These are phyloP conservation scores for Philhelius pedissequus DNA, from an alignment of 2,888 invertebrate genomes.

Conservation along the genomic window DNA sequence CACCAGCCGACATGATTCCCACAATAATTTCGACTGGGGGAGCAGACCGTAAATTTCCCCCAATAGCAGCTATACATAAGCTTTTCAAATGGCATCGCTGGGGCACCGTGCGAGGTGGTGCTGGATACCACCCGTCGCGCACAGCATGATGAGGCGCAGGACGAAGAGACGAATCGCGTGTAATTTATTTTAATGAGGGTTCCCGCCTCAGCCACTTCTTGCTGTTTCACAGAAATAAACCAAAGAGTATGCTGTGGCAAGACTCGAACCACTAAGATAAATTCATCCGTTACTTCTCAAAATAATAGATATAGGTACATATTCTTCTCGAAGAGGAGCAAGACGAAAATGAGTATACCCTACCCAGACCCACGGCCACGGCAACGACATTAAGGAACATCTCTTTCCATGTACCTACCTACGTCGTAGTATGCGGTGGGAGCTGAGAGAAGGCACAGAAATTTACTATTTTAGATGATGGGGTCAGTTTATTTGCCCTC, in stretches of 20 bases:
- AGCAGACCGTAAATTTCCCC: conserved; percentile 47
- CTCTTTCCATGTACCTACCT: neutral
- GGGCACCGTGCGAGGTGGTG: neutral
- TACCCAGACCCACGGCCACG: neutral
- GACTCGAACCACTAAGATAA: conserved; percentile 45
- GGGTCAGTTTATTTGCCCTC: conserved; percentile 45
- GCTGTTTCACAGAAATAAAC: neutral
- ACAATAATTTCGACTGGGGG: conserved; percentile 48
- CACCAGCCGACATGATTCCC: conserved; percentile 65
- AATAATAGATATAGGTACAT: conserved; percentile 65
- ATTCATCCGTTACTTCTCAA: conserved; percentile 53
- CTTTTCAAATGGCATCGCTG: neutral
- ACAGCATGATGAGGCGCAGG: neutral
- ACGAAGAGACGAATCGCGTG: conserved; percentile 41
- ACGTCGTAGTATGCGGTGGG: no score
- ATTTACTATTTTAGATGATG: conserved; percentile 42
- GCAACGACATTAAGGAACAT: neutral
- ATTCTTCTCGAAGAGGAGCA: conserved; percentile 25
- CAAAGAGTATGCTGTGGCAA: conserved; percentile 13
- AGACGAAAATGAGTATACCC: conserved; percentile 19
- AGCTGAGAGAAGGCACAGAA: neutral
- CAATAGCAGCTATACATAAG: conserved; percentile 44
- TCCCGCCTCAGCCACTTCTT: conserved; percentile 48
- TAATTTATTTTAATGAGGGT: conserved; percentile 68
- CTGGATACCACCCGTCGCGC: neutral